Evolutionary conservation across 2,888 invertebrate genomes (phyloP).

Genomic region (Xanthia togata): DNA sequence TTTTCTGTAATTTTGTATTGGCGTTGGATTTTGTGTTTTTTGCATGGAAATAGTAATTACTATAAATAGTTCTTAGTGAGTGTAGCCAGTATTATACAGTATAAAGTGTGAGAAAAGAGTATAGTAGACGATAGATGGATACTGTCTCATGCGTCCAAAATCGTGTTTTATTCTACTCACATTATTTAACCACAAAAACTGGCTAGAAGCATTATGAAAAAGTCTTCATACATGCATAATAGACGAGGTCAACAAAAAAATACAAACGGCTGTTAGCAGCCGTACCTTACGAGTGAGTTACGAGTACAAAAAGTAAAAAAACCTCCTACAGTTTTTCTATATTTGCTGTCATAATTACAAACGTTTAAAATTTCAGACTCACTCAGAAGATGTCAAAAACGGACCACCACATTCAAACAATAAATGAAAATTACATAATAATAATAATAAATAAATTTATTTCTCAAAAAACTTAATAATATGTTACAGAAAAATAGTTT

Average conservation of each 20-base stretch:
- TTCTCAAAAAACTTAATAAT: too few relatives aligned
- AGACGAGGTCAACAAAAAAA: constrained; percentile 23
- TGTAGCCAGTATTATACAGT: not conserved
- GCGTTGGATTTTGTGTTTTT: not conserved
- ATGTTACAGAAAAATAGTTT: too few relatives aligned
- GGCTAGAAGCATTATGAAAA: constrained; percentile 21
- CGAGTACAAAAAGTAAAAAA: not conserved
- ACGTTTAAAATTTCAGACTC: not conserved
- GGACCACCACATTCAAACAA: not conserved
- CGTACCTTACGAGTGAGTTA: constrained; percentile 17
- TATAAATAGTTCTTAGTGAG: not conserved
- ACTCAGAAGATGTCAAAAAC: too few relatives aligned
- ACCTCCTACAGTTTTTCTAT: not conserved
- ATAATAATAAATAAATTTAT: too few relatives aligned
- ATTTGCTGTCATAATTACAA: not conserved
- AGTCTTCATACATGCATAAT: constrained; percentile 24
- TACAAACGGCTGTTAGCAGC: constrained; percentile 19
- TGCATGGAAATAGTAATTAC: too few relatives aligned
- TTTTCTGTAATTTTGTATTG: not conserved
- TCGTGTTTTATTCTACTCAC: not conserved
- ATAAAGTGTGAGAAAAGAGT: not conserved
- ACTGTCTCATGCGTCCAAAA: not conserved
- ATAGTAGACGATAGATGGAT: not conserved
- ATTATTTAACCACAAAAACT: constrained; percentile 11
- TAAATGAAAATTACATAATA: not conserved